Base-by-base conservation (phyloP, 2,888 invertebrate genomes). In the Acanthosepion lycidas region DNA sequence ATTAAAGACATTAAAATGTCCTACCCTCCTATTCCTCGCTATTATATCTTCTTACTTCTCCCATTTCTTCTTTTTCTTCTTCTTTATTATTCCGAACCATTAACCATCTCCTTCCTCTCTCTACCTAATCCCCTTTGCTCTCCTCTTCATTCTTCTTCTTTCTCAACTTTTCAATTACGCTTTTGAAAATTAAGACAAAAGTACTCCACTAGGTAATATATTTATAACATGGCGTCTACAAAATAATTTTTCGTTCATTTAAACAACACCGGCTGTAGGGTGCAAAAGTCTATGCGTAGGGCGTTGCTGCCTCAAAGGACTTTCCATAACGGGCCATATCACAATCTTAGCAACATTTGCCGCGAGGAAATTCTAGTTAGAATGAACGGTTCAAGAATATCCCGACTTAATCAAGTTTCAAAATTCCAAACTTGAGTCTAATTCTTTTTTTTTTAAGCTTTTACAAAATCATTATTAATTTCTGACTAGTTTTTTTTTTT, bases 161-260 rank as follows among this genome's bases (percentile, higher is more conserved):
- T n/a, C 78, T 78, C 78, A 78, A 78, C 78, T 78, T 78, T 78
- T 78, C 78, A 78, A 78, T 78, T 78, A 78, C 33, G 78, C 78
- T 78, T 78, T 78, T 78, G 78, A 78, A 78, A 78, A 78, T 78
- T n/a, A 78, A 78, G 78, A 78, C 78, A 78, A 78, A 78, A 78
- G 78, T 78, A n/a, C 78, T 33, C 78, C 78, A 78, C 78, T 78
- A 33, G n/a, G 78, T 78, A 5, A 78, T n/a, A 33, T n/a, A 78
- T 78, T 78, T 78, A 78, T 18, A 78, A 33, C 33, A 78, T 78
- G 78, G 78, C 78, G 28, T 78, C 78, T 28, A n/a, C n/a, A n/a
- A 78, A n/a, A 78, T 78, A 78, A 8, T 78, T 78, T 78, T 33
- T 78, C 78, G 78, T 78, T 18, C n/a, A 12, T n/a, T 78, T 33